phyloP scores from a whole-genome alignment of 2,888 invertebrate genomes.

The Cabera pusaria region DNA sequence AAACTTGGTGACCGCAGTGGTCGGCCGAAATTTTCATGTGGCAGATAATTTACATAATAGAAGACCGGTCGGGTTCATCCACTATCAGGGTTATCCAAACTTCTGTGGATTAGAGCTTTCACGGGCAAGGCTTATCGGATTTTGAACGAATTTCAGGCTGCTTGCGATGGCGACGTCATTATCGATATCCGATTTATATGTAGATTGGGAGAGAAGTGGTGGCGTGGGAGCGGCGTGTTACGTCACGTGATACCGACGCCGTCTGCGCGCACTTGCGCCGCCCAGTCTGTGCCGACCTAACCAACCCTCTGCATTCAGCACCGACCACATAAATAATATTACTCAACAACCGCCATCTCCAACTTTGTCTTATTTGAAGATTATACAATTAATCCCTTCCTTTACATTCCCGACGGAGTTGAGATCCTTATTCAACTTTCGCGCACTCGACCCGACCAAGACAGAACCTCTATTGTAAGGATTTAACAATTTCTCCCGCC shows the following conservation, averaged over 20 bases:
- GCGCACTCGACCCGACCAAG: slow-evolving; percentile 73
- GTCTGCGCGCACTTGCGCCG: slow-evolving; percentile 33
- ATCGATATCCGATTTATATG: slow-evolving; percentile 83
- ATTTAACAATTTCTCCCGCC: slow-evolving; percentile 78
- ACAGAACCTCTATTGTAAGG: slow-evolving; percentile 74
- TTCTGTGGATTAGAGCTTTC: slow-evolving; percentile 80
- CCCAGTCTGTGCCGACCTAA: slow-evolving; percentile 30
- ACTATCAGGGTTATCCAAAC: slow-evolving; percentile 79
- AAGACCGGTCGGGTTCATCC: slow-evolving; percentile 75
- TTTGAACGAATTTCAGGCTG: slow-evolving; percentile 78
- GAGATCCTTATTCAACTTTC: slow-evolving; percentile 73
- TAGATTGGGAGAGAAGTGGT: slow-evolving; percentile 73
- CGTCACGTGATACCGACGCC: slow-evolving; percentile 45
- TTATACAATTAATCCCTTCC: slow-evolving; percentile 66
- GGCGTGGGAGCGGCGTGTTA: slow-evolving; percentile 47
- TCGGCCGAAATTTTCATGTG: slow-evolving; percentile 73
- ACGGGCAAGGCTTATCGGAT: slow-evolving; percentile 77
- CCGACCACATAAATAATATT: slow-evolving; percentile 55
- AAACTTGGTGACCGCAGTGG: slow-evolving; percentile 72
- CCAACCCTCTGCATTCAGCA: slow-evolving; percentile 33
- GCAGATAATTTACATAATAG: slow-evolving; percentile 82
- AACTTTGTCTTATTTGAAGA: slow-evolving; percentile 63
- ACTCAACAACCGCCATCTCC: slow-evolving; percentile 52
- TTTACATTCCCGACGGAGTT: slow-evolving; percentile 61
- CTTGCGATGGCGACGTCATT: slow-evolving; percentile 79